Base-by-base conservation (phyloP, 2,113 vertebrate species). In the Oreochromis niloticus region DNA sequence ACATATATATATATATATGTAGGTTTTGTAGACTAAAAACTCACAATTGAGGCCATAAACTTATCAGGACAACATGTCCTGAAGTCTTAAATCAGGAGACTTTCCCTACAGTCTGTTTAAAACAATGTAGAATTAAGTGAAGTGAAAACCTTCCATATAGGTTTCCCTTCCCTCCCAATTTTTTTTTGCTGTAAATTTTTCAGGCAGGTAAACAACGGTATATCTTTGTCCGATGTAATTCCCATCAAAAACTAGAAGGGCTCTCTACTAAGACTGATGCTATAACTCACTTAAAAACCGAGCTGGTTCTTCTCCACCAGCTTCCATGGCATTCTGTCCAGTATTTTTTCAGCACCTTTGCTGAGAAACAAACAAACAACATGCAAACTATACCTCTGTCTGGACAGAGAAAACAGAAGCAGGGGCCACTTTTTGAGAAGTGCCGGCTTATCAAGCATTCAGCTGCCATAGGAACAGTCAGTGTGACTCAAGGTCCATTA, bases 401-500 rank as follows among this genome's bases (percentile, higher is more conserved):
- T 50, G 3, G 16, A 50, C 14, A 75, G 16, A 50, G 24, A 75
- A 19, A 46, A 52, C 32, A 56, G 8, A 80, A 52, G 30, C 34
- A 24, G 17, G 16, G 17, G n/a, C 50, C 14, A 34, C 0, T 36
- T 84, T 52, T 41, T 19, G 3, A 30, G 50, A 36, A 55, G 56
- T n/a, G 17, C 7, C 59, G 1, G 14, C 84, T 80, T 83, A 88
- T 91, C 85, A 81, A 86, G 81, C 86, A 75, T 92, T 85, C 80
- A 85, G 84, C 79, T 83, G 59, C 81, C 85, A 88, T 92, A 55
- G 88, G 84, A 89, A 87, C 93, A 68, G 54, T 61, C 82, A 24
- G 22, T 13, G 41, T 89, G 91, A 90, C 43, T 82, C 84, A 87
- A 32, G 68, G 48, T 88, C 84, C 7, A 54, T 89, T 78, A 81